Percentiles rank a stretch among this genome's conserved stretches.
Evolutionary conservation across 2,888 invertebrate genomes (phyloP).

Genomic region (Agrilus biguttatus): DNA sequence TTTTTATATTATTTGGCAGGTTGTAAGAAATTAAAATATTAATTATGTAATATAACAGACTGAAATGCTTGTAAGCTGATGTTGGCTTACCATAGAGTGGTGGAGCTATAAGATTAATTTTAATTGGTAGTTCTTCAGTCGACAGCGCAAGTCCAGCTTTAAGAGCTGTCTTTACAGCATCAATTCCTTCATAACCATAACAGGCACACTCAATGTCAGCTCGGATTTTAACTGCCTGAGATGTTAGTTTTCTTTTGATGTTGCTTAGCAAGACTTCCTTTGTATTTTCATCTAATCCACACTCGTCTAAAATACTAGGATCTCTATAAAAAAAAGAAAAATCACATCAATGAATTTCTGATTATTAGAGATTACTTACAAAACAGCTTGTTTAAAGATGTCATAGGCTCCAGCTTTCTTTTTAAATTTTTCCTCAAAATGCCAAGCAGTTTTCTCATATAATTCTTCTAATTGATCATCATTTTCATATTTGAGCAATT

Average conservation of each 20-base stretch:
- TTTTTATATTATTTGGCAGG: too few relatives aligned
- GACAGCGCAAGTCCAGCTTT: constrained; percentile 81
- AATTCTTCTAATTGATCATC: constrained; percentile 90
- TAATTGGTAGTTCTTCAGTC: constrained; percentile 87
- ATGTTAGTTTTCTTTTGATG: constrained; percentile 90
- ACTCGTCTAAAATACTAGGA: constrained; percentile 88
- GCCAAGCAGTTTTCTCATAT: constrained; percentile 95
- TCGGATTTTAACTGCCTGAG: constrained; percentile 92
- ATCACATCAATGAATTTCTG: constrained; percentile 1
- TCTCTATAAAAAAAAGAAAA: constrained; percentile 45
- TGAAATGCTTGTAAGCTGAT: not conserved
- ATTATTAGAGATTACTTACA: constrained; percentile 43
- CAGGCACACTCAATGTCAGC: constrained; percentile 89
- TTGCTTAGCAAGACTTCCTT: constrained; percentile 86
- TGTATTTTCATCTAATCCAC: constrained; percentile 82
- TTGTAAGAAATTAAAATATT: too few relatives aligned
- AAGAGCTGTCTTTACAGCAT: constrained; percentile 90
- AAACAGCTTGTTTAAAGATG: constrained; percentile 94
- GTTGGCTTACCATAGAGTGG: constrained; percentile 69
- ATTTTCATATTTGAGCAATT: constrained; percentile 77
- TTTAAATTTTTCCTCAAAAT: constrained; percentile 93
- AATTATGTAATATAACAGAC: not conserved
- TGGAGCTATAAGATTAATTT: constrained; percentile 97
- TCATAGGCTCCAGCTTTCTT: constrained; percentile 94
- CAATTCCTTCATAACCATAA: constrained; percentile 96